These are phyloP conservation scores for Cheumatopsyche charites DNA, from an alignment of 1,140 invertebrate genomes.

Conservation along the genomic window DNA sequence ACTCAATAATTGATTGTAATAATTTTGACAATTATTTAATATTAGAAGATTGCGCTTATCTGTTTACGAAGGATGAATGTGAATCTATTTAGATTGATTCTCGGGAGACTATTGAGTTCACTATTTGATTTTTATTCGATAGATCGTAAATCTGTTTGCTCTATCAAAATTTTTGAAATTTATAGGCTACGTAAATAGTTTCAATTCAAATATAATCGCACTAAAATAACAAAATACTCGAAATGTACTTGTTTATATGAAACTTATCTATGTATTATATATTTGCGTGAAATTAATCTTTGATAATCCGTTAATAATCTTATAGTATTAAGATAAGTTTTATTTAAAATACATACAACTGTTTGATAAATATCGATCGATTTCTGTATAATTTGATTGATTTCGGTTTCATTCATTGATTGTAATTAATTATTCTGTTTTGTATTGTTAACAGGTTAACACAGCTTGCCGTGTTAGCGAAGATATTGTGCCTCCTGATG, in stretches of 20 bases:
- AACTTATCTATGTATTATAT: neutral
- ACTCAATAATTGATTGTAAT: neutral
- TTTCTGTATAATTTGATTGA: too few species aligned
- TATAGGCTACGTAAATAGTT: neutral
- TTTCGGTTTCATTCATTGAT: neutral
- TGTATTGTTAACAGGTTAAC: slow-evolving; percentile 73
- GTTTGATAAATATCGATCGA: too few species aligned
- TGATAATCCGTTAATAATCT: neutral
- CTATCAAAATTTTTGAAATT: neutral
- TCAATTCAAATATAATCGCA: neutral
- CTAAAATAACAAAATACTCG: neutral
- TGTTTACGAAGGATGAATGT: too few species aligned
- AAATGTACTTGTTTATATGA: neutral
- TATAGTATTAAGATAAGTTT: neutral
- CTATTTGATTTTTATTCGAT: too few species aligned
- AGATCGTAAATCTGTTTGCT: too few species aligned
- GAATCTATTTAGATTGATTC: too few species aligned
- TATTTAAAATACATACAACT: too few species aligned
- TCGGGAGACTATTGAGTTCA: too few species aligned
- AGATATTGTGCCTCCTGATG: slow-evolving; percentile 86
- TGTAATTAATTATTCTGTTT: slow-evolving; percentile 28
- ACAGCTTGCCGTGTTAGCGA: slow-evolving; percentile 85
- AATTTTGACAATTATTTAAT: slow-evolving; percentile 8
- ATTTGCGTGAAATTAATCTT: neutral
- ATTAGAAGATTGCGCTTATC: neutral